phyloP scores from a whole-genome alignment of 2,888 invertebrate species.

The Neocrepidodera transversa region DNA sequence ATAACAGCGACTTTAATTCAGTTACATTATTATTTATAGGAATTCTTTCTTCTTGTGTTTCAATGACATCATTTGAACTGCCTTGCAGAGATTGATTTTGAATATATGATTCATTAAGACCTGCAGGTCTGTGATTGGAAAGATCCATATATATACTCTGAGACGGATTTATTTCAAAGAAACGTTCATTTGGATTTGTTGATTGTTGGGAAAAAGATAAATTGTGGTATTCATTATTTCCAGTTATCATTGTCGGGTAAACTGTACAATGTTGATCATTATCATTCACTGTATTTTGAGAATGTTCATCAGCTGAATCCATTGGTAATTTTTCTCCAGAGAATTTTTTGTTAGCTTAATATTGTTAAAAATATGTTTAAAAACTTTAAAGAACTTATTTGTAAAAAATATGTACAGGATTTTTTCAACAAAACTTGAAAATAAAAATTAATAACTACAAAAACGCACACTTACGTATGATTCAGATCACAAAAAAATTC shows the following conservation, averaged over 20 bases:
- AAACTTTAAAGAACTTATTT: too few species aligned
- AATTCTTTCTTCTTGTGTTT: too few species aligned
- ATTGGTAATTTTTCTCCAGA: background rate
- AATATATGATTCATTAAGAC: constrained; percentile 2
- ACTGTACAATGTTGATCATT: constrained; percentile 1
- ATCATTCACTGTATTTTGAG: constrained; percentile 3
- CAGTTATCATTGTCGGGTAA: constrained; percentile 4
- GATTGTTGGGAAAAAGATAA: constrained; percentile 9
- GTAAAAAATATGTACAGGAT: background rate
- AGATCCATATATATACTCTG: constrained; percentile 2
- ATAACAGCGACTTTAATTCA: background rate
- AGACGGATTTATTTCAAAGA: constrained; percentile 12
- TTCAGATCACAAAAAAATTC: constrained; percentile 9
- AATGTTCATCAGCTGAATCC: constrained; percentile 8
- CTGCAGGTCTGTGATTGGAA: too few species aligned
- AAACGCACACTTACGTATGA: constrained; percentile 5
- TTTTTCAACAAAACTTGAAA: background rate
- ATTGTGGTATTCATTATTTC: constrained; percentile 11
- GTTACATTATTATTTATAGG: too few species aligned
- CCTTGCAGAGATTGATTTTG: constrained; percentile 1
- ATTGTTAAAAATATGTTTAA: too few species aligned
- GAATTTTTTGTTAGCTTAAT: background rate
- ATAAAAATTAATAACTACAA: background rate
- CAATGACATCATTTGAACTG: constrained; percentile 1
- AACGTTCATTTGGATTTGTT: background rate